These are phyloP conservation scores for Pseudochromis fuscus DNA, from an alignment of 2,797 vertebrate species.

Conservation along the genomic window DNA sequence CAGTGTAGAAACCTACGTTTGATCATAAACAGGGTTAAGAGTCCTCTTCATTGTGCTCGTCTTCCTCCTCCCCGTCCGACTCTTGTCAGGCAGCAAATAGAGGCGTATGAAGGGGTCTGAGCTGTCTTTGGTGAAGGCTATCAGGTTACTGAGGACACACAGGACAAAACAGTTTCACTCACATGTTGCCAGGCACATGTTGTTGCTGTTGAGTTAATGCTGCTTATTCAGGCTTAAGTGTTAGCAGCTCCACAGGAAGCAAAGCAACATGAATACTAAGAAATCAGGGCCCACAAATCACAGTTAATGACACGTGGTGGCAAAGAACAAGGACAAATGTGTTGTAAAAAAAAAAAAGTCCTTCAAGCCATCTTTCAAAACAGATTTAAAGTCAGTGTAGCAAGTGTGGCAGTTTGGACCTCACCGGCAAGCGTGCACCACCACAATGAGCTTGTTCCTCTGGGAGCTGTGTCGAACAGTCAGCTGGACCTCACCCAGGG, in stretches of 20 bases:
- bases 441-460: constrained; percentile 97
- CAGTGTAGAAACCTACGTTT: constrained; percentile 86
- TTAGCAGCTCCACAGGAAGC: not conserved
- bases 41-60: constrained; percentile 92
- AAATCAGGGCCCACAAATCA: not conserved
- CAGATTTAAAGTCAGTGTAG: constrained; percentile 1
- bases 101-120: constrained; percentile 95
- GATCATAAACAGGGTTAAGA: constrained; percentile 94
- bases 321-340: constrained; percentile 16
- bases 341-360: not conserved
- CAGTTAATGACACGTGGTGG: not conserved
- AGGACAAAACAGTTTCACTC: constrained; percentile 46
- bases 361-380: not conserved
- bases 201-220: constrained; percentile 14
- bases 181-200: constrained; percentile 38
- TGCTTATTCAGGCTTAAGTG: not conserved
- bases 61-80: constrained; percentile 94
- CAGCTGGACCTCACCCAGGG: constrained; percentile 95
- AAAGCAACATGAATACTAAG: not conserved
- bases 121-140: constrained; percentile 94
- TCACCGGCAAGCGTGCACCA: constrained; percentile 96
- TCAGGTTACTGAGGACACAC: constrained; percentile 89
- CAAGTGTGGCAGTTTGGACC: constrained; percentile 8
- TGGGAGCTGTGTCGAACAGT: constrained; percentile 97
- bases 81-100: constrained; percentile 97